Percentiles rank a stretch among this genome's conserved stretches.
phyloP scores from a whole-genome alignment of 2,888 invertebrate genomes.

The Amiota communis region DNA sequence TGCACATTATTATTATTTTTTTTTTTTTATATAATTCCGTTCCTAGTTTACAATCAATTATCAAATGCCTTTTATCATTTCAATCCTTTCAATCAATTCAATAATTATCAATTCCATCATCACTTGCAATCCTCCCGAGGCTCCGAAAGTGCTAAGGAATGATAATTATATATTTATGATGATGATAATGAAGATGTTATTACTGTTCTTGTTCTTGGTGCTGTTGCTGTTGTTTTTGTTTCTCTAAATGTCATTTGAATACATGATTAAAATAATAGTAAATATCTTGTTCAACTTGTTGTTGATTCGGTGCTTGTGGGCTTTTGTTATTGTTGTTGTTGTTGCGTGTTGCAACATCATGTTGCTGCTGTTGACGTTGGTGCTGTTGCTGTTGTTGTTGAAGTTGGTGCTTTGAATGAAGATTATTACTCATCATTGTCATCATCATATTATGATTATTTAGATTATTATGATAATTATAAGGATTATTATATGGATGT shows the following conservation, averaged over 20 bases:
- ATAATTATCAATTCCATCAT: neutral
- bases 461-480: constrained; percentile 53
- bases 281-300: constrained; percentile 68
- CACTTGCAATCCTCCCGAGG: neutral
- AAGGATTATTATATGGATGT: constrained; percentile 51
- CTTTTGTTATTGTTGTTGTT: constrained; percentile 38
- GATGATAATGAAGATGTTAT: neutral
- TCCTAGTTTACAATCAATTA: constrained; percentile 10
- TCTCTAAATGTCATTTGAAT: constrained; percentile 48
- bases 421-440: constrained; percentile 44
- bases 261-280: constrained; percentile 70
- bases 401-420: constrained; percentile 48
- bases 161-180: neutral
- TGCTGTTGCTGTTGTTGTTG: constrained; percentile 48
- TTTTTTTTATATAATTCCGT: neutral
- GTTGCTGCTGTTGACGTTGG: constrained; percentile 46
- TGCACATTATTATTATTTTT: neutral
- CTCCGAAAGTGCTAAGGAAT: neutral
- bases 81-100: neutral
- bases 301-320: constrained; percentile 53
- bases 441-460: constrained; percentile 46
- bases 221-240: constrained; percentile 2
- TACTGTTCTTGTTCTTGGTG: neutral
- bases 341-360: constrained; percentile 51
- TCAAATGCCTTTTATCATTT: neutral